A percentile compares a stretch with the other conserved stretches of the same genome.
phyloP scores from a whole-genome alignment of 1,140 invertebrate species.

The Sminthurides bifidus region DNA sequence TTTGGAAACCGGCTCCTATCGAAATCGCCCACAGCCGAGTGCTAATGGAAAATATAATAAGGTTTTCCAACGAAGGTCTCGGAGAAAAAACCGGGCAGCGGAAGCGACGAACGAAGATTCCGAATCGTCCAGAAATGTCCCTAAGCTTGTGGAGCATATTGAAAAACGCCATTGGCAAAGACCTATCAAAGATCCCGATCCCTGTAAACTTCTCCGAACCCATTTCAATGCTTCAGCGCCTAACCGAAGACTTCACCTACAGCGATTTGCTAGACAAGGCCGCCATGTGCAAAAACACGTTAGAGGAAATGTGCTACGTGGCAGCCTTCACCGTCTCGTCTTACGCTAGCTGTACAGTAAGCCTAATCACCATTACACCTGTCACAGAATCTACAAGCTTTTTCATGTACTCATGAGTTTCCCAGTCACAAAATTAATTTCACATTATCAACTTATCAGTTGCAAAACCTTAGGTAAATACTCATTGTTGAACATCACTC shows the following conservation, averaged over 20 bases:
- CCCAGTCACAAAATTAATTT: not conserved
- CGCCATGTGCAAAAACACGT: conserved; percentile 56
- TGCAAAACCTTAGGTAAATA: not conserved
- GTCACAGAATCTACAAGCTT: conserved; percentile 89
- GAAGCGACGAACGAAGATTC: conserved; percentile 8
- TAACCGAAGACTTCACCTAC: conserved; percentile 93
- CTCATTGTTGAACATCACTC: not conserved
- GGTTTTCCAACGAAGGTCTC: not conserved
- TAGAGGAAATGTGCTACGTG: conserved; percentile 52
- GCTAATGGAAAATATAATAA: not conserved
- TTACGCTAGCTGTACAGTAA: conserved; percentile 16
- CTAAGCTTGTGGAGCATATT: conserved; percentile 81
- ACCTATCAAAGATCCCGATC: conserved; percentile 68
- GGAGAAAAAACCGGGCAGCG: not conserved
- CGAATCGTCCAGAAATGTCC: conserved; percentile 18
- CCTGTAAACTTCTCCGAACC: conserved; percentile 95
- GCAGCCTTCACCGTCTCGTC: conserved; percentile 23
- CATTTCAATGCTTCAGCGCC: conserved; percentile 82
- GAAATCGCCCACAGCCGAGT: not conserved
- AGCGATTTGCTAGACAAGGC: conserved; percentile 70
- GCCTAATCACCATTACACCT: too few relatives aligned
- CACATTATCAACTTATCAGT: not conserved
- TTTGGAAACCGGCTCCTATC: not conserved
- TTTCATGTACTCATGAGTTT: conserved; percentile 66
- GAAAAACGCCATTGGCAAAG: conserved; percentile 88